Base-by-base conservation (phyloP, 2,888 invertebrate species). In the Synanthedon myopaeformis region DNA sequence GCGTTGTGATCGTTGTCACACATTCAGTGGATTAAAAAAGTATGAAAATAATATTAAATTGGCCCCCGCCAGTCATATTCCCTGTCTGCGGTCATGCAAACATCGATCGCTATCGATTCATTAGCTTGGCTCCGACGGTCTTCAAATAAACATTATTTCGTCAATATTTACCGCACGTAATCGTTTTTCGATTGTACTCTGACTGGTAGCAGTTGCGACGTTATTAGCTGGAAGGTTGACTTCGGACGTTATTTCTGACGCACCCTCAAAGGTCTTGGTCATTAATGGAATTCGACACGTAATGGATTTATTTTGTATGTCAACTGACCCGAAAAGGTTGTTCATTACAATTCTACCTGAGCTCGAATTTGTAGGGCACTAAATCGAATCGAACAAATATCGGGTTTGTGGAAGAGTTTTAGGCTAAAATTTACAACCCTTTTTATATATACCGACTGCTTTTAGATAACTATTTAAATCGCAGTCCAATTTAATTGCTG, bases 101-200 rank as follows among this genome's bases (percentile, higher is more conserved):
- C 66, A 66, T 70, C 69, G 65, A 72, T 70, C 67, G 54, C 59
- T 56, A 65, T 66, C 64, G 69, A 69, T 72, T 72, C 70, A 70
- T 72, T 72, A 73, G 66, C 60, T 57, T 63, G 54, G 63, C 58
- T 53, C 59, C 55, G 58, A 72, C 67, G 67, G 66, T 76, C 69
- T 71, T 76, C 70, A 76, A 81, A 81, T 79, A 79, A 78, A 74
- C 76, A 80, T 82, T 75, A 72, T 65, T 57, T 63, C 63, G 63
- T 59, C 64, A 61, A 64, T 71, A 70, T 69, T 65, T 70, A 61
- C 61, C 60, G 62, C 57, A 58, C 57, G 67, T 76, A 79, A 84
- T 81, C 70, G 76, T 70, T 77, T 76, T 77, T 72, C 74, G 72
- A 79, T 82, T 72, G 75, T 73, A 67, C 63, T 62, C 67, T 35